Evolutionary conservation across 2,888 invertebrate genomes (phyloP), one percentile per base, ranked within the genome.

Genomic region (Brachyopa scutellaris): DNA sequence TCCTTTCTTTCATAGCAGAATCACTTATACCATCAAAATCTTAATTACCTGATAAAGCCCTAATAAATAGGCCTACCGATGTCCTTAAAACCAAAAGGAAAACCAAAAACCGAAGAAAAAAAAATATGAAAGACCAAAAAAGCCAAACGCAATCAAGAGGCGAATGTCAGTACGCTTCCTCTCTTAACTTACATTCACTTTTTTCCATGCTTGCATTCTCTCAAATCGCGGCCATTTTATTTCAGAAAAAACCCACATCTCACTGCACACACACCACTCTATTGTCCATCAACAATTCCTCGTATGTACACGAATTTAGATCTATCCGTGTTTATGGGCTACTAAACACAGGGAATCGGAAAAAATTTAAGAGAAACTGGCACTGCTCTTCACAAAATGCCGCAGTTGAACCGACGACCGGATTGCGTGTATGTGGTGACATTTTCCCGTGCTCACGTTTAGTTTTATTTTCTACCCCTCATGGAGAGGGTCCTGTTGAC

Each of bases 401-500:
- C 2, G 59, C 42, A 23, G 45, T 11, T 15, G 51, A 49, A 42
- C 38, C 31, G 66, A 53, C 61, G 76, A 61, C 62, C 67, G 74
- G 62, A 73, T 77, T 84, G 82, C 84, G 84, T 84, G 85, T 85
- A 73, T 85, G 82, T 77, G 82, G 85, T 85, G 84, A 84, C 84
- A 79, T 85, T 85, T 85, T 84, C 72, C 66, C 69, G 84, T 77
- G 79, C 72, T 77, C 76, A 72, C 74, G 80, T 85, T 85, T 85
- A 85, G 85, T 85, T 85, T 85, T 85, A 85, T 85, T 85, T 85
- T 84, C 85, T 85, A 85, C 85, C 85, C 85, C 85, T 85, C 72
- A 73, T 78, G 80, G 80, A 84, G 82, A 73, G 84, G 85, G 83
- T 85, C 84, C 84, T 85, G 84, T 57, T 66, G 69, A 74, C 76